Evolutionary conservation across 2,113 vertebrate genomes (phyloP), one percentile per base, ranked within the genome.

Genomic region (Eulemur rufifrons): DNA sequence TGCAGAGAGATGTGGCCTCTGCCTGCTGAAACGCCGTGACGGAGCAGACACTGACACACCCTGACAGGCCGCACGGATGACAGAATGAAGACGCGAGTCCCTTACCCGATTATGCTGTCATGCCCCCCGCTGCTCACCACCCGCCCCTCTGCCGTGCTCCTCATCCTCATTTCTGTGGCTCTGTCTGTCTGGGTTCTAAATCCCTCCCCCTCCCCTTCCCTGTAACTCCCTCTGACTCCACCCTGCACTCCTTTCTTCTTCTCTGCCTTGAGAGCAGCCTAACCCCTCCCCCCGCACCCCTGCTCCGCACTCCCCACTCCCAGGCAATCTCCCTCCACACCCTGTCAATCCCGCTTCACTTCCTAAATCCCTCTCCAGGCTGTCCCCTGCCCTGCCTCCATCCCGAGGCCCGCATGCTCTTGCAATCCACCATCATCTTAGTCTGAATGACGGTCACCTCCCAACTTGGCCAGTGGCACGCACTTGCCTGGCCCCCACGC

Each of bases 141-240:
- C 47, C 7, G 1, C 37, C 29, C 18, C 34, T 42, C 13, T 15
- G 25, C 52, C 5, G 0, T 0, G 1, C 8, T 37, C 32, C 61
- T 25, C 2, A 0, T n/a, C 20, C 39, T 91, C 59, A 0, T 37
- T 25, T 42, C 73, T 21, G 45, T 5, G 32, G 13, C 52, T 64
- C 17, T 34, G 20, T 15, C 64, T 5, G 3, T 21, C 34, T 92
- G 34, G 37, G n/a, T 52, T 12, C 74, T 29, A 10, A 89, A 50
- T 29, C 29, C 29, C 27, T 0, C 21, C 29, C 39, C 66, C 37
- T 15, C n/a, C 64, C 69, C 39, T 17, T 39, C 9, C n/a, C 68
- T 56, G 3, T 34, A 12, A 18, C 23, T n/a, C 66, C 66, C 59
- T 77, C 52, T 4, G 29, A 52, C 6, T 39, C 66, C n/a, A 4